Percentiles rank a stretch among this genome's conserved stretches.
Conservation (phyloP, 1,140 invertebrate species). For the Rhynchophorus ferrugineus region DNA sequence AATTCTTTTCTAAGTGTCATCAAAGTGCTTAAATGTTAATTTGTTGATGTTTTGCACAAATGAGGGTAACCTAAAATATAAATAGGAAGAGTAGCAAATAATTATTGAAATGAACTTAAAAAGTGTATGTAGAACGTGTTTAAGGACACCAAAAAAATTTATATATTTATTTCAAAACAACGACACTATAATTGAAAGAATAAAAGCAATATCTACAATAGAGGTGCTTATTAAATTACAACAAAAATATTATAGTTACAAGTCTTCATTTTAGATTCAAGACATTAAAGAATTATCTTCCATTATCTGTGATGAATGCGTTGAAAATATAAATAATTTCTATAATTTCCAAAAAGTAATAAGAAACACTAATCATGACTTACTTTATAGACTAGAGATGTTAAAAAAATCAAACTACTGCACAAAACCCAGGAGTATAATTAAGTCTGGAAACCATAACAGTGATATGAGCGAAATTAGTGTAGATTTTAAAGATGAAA, state of each 20-base stretch:
- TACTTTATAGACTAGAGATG: conserved; percentile 21
- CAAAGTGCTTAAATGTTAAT: too few species aligned
- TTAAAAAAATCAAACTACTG: conserved; percentile 14
- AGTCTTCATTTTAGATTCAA: conserved; percentile 23
- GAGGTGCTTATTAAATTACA: conserved; percentile 20
- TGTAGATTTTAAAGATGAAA: conserved; percentile 9
- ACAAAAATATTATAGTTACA: conserved; percentile 4
- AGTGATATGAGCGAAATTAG: not conserved
- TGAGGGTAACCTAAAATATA: too few species aligned
- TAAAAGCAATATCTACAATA: conserved; percentile 28
- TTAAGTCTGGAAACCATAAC: conserved; percentile 5
- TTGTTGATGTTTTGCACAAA: too few species aligned
- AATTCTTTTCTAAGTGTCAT: too few species aligned
- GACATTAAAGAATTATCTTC: conserved; percentile 20
- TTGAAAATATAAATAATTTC: conserved; percentile 27
- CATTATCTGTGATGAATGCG: conserved; percentile 30
- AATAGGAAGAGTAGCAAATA: too few species aligned
- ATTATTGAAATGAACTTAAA: conserved; percentile 24
- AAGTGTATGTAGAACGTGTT: conserved; percentile 30
- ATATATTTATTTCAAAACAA: conserved; percentile 20
- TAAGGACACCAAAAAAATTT: conserved; percentile 20
- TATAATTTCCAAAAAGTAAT: conserved; percentile 32
- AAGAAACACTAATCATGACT: conserved; percentile 26
- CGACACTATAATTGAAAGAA: conserved; percentile 21
- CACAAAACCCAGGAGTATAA: conserved; percentile 11